A percentile compares a stretch with the other conserved stretches of the same genome.
Evolutionary conservation across 2,113 vertebrate species (phyloP).

Genomic region (Toxostoma redivivum): DNA sequence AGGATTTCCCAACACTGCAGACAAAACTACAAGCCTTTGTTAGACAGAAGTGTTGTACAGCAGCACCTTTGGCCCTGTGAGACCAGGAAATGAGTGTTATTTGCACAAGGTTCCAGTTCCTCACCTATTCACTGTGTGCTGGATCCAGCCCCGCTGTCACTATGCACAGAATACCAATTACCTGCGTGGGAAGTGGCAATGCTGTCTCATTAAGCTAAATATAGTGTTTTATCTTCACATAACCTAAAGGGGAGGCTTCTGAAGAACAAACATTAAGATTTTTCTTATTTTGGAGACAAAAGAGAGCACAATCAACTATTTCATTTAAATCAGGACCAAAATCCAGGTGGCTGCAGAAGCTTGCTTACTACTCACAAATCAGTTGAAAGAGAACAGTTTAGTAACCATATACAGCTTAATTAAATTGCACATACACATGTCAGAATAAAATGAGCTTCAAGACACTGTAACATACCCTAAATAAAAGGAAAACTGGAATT

Average conservation of each 20-base stretch:
- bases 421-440: not conserved
- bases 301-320: not conserved
- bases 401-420: not conserved
- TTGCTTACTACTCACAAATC: not conserved
- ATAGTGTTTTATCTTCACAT: conserved; percentile 30
- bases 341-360: not conserved
- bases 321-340: not conserved
- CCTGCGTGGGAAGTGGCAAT: not conserved
- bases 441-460: not conserved
- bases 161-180: conserved; percentile 26
- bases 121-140: not conserved
- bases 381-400: not conserved
- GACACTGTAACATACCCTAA: not conserved
- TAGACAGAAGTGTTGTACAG: not conserved
- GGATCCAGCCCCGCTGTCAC: not conserved
- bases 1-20: not conserved
- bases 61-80: not conserved
- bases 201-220: conserved; percentile 37
- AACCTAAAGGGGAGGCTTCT: not conserved
- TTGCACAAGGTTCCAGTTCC: not conserved
- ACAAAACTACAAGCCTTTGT: not conserved
- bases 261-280: not conserved
- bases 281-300: not conserved
- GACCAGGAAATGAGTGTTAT: not conserved
- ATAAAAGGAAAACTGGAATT: not conserved